These are phyloP conservation scores for Metopia argyrocephala DNA, from an alignment of 2,888 invertebrate species.

Conservation along the genomic window DNA sequence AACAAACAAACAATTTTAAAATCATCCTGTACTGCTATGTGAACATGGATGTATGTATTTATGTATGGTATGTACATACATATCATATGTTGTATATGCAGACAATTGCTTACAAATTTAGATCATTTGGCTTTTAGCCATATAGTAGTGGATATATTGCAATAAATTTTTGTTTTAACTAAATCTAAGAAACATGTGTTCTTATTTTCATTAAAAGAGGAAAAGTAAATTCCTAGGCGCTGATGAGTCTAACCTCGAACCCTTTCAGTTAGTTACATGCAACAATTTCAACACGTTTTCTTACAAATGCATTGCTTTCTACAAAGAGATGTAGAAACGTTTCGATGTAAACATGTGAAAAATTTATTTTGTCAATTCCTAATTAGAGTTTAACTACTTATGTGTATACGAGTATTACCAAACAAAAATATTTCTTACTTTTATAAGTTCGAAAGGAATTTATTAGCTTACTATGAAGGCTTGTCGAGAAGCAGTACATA, in stretches of 20 bases:
- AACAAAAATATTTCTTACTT: no score
- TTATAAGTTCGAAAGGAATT: no score
- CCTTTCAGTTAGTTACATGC: no score
- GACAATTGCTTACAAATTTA: not conserved
- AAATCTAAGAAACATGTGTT: constrained; percentile 5
- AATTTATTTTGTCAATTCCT: not conserved
- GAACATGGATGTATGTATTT: not conserved
- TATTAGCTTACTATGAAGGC: no score
- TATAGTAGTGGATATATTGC: not conserved
- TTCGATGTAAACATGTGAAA: constrained; percentile 33
- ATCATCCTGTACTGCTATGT: no score
- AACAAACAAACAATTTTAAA: constrained; percentile 2
- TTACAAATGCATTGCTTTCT: not conserved
- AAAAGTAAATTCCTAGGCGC: constrained; percentile 44
- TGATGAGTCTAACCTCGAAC: constrained; percentile 47
- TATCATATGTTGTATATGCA: not conserved
- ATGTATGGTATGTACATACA: not conserved
- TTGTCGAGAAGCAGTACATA: no score
- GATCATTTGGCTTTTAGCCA: constrained; percentile 31
- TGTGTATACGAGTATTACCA: no score
- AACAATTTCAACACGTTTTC: constrained; percentile 17
- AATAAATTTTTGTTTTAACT: constrained; percentile 1
- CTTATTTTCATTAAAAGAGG: constrained; percentile 6
- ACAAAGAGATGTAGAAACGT: constrained; percentile 4
- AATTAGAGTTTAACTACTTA: no score